Evolutionary conservation across 92 coral and sea anemone species (phyloP).

Genomic region (Siderastrea siderea): DNA sequence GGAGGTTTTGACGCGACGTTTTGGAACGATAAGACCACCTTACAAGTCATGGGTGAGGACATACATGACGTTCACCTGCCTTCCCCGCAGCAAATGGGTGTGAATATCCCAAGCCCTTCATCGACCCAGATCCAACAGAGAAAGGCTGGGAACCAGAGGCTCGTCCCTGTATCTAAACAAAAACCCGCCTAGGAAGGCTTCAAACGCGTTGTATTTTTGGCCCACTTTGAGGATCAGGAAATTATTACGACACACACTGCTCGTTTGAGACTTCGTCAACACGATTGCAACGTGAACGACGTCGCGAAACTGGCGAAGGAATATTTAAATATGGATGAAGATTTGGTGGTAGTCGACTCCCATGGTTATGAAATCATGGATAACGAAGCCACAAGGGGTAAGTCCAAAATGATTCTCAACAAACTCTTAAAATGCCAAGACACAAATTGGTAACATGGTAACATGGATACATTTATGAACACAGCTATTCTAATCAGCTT

Average conservation of each 20-base stretch:
- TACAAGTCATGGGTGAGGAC: too few relatives aligned
- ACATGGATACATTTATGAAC: not conserved
- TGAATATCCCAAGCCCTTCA: too few relatives aligned
- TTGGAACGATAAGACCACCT: too few relatives aligned
- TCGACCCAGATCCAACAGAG: too few relatives aligned
- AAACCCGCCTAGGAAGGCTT: too few relatives aligned
- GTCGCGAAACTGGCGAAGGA: not conserved
- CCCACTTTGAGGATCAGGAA: not conserved
- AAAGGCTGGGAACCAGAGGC: too few relatives aligned
- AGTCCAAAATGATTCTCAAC: not conserved
- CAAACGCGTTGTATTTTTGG: too few relatives aligned
- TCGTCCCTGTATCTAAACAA: too few relatives aligned
- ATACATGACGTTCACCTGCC: too few relatives aligned
- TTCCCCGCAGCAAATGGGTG: too few relatives aligned
- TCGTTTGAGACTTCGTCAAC: not conserved
- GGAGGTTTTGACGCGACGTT: too few relatives aligned
- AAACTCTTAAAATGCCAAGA: not conserved
- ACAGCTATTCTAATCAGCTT: not conserved
- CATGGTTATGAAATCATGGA: slow-evolving; percentile 10
- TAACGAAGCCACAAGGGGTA: not conserved
- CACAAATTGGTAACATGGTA: not conserved
- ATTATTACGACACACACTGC: not conserved
- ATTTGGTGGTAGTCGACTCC: not conserved
- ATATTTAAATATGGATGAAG: slow-evolving; percentile 5
- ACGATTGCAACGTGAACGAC: not conserved